Percentiles rank a stretch among this genome's conserved stretches.
Evolutionary conservation across 2,113 vertebrate genomes (phyloP).

Genomic region (Telmatochromis sp.): DNA sequence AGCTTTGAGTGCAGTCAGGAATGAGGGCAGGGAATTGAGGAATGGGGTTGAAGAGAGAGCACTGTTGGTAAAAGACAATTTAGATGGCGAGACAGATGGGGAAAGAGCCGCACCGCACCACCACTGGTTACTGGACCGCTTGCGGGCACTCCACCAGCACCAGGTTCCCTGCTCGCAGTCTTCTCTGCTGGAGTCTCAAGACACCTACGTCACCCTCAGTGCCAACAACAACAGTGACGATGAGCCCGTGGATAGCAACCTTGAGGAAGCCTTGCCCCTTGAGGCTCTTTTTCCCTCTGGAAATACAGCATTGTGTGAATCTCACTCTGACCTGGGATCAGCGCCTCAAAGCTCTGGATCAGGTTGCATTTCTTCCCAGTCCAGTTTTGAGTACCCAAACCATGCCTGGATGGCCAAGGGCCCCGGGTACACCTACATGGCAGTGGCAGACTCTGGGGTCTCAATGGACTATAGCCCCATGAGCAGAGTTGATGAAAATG

Average conservation of each 20-base stretch:
- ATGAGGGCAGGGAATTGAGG: neutral
- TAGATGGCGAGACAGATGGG: neutral
- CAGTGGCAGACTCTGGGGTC: constrained; percentile 78
- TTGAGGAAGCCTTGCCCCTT: constrained; percentile 51
- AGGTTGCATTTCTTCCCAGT: constrained; percentile 56
- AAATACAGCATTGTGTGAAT: constrained; percentile 20
- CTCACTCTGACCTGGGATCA: constrained; percentile 67
- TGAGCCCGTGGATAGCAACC: constrained; percentile 13
- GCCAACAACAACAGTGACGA: neutral
- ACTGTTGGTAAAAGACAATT: neutral
- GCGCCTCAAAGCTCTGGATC: constrained; percentile 56
- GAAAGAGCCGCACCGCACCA: constrained; percentile 26
- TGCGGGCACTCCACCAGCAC: constrained; percentile 38
- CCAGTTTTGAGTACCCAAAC: constrained; percentile 77
- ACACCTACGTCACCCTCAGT: constrained; percentile 77
- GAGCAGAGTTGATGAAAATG: constrained; percentile 38
- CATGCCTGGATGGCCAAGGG: constrained; percentile 56
- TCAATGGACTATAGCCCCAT: constrained; percentile 79
- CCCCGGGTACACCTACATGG: constrained; percentile 72
- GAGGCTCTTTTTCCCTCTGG: constrained; percentile 55
- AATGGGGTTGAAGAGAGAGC: neutral
- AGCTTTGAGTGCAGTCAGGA: neutral
- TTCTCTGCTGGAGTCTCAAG: constrained; percentile 62
- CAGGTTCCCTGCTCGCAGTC: constrained; percentile 26
- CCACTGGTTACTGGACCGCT: constrained; percentile 52